A percentile compares a stretch with the other conserved stretches of the same genome.
Conservation (phyloP, 1,140 invertebrate species). For the Musca domestica region DNA sequence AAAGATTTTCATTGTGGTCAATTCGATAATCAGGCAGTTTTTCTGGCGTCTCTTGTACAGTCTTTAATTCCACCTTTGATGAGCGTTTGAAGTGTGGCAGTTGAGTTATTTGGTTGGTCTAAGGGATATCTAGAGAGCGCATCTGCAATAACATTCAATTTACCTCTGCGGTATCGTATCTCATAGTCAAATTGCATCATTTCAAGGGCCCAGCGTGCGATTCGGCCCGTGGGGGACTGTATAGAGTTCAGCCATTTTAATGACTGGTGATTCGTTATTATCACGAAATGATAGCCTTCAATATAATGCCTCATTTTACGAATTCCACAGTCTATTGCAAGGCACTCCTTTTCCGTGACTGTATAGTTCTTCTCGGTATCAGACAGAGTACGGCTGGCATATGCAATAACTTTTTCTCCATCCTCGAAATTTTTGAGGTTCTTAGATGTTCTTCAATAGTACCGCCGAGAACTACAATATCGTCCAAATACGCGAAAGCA, state of each 20-base stretch:
- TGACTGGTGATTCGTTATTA: constrained; percentile 29
- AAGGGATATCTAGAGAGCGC: constrained; percentile 30
- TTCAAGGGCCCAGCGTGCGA: constrained; percentile 31
- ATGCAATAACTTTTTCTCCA: constrained; percentile 38
- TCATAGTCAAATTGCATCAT: constrained; percentile 32
- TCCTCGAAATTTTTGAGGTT: constrained; percentile 34
- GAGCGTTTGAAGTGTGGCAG: background rate
- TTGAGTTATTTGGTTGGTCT: too few species aligned
- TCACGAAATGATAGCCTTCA: constrained; percentile 17
- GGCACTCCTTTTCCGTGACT: constrained; percentile 55
- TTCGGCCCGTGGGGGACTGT: constrained; percentile 34
- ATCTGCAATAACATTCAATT: constrained; percentile 37
- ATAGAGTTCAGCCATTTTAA: constrained; percentile 49
- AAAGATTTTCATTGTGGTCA: background rate
- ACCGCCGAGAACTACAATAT: constrained; percentile 20
- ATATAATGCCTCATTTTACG: constrained; percentile 16
- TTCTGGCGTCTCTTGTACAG: background rate
- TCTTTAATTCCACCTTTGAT: background rate
- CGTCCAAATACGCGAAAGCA: constrained; percentile 26
- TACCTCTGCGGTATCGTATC: constrained; percentile 34
- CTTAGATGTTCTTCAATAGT: constrained; percentile 19
- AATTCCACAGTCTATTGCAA: constrained; percentile 48
- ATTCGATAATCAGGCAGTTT: constrained; percentile 6
- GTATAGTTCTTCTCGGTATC: constrained; percentile 47
- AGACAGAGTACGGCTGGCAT: constrained; percentile 25